phyloP scores from a whole-genome alignment of 2,113 vertebrate genomes.

The Trichechus manatus region DNA sequence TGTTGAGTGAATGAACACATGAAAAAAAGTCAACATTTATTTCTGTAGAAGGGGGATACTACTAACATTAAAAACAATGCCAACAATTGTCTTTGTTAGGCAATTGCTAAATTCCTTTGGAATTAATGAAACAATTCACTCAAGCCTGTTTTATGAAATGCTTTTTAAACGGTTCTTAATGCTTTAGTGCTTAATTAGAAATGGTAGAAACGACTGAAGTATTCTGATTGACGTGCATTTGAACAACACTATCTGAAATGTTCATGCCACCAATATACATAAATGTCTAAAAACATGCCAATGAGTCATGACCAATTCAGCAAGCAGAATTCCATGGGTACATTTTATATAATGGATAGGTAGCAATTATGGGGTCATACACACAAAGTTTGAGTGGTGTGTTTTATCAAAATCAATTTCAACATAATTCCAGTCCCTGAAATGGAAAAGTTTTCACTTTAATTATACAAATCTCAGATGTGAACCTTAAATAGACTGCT shows the following conservation, averaged over 20 bases:
- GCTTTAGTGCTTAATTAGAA: conserved; percentile 70
- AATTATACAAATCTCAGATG: conserved; percentile 68
- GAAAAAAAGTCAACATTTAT: conserved; percentile 62
- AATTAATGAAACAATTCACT: conserved; percentile 67
- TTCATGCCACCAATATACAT: conserved; percentile 63
- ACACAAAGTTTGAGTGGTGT: conserved; percentile 66
- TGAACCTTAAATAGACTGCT: conserved; percentile 61
- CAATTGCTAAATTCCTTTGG: conserved; percentile 64
- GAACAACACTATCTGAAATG: conserved; percentile 68
- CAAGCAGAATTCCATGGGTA: conserved; percentile 55
- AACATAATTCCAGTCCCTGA: conserved; percentile 62
- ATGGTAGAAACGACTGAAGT: conserved; percentile 55
- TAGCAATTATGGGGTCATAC: conserved; percentile 65
- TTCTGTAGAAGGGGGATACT: conserved; percentile 53
- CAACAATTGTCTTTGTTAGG: conserved; percentile 46
- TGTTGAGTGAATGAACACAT: conserved; percentile 58
- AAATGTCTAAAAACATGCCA: conserved; percentile 73
- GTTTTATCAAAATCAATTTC: conserved; percentile 74
- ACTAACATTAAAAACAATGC: conserved; percentile 67
- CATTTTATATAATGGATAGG: conserved; percentile 63
- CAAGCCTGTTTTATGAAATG: conserved; percentile 66
- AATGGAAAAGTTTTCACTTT: conserved; percentile 73
- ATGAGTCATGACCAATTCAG: conserved; percentile 63
- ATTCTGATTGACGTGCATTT: conserved; percentile 62
- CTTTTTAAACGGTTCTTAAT: conserved; percentile 61